Evolutionary conservation across 2,797 vertebrate species (phyloP).

Genomic region (Esox masquinongy): DNA sequence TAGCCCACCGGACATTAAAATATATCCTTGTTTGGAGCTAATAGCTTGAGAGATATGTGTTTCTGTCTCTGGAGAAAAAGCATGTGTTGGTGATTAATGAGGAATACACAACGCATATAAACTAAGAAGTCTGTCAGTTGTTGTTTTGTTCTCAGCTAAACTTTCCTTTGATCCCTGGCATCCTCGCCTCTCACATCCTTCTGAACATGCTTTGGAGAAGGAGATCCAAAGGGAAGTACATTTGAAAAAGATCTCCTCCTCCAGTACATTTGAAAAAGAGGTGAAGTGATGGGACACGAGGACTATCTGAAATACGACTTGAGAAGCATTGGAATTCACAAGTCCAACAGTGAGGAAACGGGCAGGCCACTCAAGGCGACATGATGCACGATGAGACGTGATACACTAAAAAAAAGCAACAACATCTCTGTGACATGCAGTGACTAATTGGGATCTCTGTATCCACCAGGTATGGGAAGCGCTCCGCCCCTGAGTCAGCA

Average conservation of each 20-base stretch:
- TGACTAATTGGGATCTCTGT: conserved; percentile 24
- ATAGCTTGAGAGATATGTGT: conserved; percentile 30
- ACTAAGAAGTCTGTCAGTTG: too few relatives aligned
- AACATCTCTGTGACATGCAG: background rate
- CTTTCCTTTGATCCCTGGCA: background rate
- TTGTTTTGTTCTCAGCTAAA: background rate
- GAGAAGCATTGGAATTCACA: background rate
- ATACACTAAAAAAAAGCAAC: background rate
- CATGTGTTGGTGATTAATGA: too few relatives aligned
- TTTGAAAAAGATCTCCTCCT: background rate
- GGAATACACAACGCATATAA: too few relatives aligned
- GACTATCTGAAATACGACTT: background rate
- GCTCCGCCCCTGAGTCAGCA: conserved; percentile 72
- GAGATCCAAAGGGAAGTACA: background rate
- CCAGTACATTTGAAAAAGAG: background rate
- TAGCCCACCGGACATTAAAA: conserved; percentile 34
- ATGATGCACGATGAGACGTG: background rate
- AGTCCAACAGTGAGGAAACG: too few relatives aligned
- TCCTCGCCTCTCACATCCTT: background rate
- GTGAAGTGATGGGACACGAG: background rate
- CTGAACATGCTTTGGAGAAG: background rate
- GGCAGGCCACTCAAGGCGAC: background rate
- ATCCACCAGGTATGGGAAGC: conserved; percentile 82
- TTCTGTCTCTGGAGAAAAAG: background rate
- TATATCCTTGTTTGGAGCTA: conserved; percentile 24